Evolutionary conservation across 2,888 invertebrate genomes (phyloP).

Genomic region (Xylota segnis): DNA sequence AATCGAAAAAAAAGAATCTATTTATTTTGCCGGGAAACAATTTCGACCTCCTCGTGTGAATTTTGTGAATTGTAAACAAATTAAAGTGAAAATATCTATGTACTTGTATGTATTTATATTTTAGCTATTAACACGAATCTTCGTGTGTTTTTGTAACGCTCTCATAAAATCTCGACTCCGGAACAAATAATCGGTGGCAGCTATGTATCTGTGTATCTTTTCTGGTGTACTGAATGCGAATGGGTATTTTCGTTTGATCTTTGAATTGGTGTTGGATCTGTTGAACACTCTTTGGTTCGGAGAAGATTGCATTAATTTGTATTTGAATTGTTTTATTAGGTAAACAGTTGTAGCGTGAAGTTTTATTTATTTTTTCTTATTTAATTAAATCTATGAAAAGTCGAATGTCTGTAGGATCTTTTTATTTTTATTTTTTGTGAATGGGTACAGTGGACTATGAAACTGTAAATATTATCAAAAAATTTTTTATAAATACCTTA

Average conservation of each 20-base stretch:
- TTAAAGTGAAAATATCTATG: neutral
- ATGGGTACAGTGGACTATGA: neutral
- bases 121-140: conserved; percentile 70
- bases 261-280: conserved; percentile 2
- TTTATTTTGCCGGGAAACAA: conserved; percentile 4
- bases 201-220: conserved; percentile 17
- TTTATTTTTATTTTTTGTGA: neutral
- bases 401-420: neutral
- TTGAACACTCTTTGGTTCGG: conserved; percentile 1
- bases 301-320: conserved; percentile 26
- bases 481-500: no score
- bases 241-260: conserved; percentile 42
- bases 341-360: conserved; percentile 21
- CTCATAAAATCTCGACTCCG: conserved; percentile 53
- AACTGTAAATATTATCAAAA: neutral
- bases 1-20: neutral
- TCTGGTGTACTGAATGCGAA: conserved; percentile 21
- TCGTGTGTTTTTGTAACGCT: conserved; percentile 62
- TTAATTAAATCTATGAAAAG: neutral
- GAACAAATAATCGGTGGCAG: conserved; percentile 61
- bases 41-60: conserved; percentile 31
- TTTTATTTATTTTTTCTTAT: neutral
- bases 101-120: conserved; percentile 8
- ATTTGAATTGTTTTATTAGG: conserved; percentile 36
- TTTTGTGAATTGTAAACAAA: conserved; percentile 41